Percentiles rank a stretch among this genome's conserved stretches.
Evolutionary conservation across 1,140 invertebrate genomes (phyloP).

Genomic region (Forficula auricularia): DNA sequence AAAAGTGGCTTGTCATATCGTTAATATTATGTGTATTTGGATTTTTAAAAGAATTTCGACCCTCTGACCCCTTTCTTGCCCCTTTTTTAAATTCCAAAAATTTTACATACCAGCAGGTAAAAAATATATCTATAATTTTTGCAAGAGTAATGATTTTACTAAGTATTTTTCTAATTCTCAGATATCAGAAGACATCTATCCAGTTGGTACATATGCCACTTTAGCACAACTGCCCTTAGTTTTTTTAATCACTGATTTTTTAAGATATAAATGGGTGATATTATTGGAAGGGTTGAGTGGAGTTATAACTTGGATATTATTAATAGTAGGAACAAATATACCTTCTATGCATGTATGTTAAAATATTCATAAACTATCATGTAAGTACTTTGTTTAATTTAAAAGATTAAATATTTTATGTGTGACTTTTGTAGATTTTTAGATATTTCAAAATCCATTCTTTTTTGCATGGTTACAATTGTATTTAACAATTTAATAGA

Average conservation of each 20-base stretch:
- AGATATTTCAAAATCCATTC: too few relatives aligned
- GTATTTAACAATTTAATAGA: too few relatives aligned
- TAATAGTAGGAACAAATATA: slow-evolving; percentile 50
- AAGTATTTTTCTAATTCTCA: background rate
- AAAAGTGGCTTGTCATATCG: slow-evolving; percentile 43
- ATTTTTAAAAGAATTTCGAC: slow-evolving; percentile 62
- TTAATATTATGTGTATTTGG: slow-evolving; percentile 55
- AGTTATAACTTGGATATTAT: slow-evolving; percentile 46
- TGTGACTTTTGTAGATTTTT: too few relatives aligned
- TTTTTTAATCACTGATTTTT: slow-evolving; percentile 66
- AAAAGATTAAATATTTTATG: too few relatives aligned
- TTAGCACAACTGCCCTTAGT: slow-evolving; percentile 49
- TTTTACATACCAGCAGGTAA: slow-evolving; percentile 41
- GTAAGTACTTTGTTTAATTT: too few relatives aligned
- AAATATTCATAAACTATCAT: too few relatives aligned
- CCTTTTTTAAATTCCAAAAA: slow-evolving; percentile 55
- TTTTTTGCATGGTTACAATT: too few relatives aligned
- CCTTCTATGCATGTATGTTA: slow-evolving; percentile 34
- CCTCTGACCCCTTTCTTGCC: slow-evolving; percentile 64
- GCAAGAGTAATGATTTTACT: too few relatives aligned
- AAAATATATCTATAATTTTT: too few relatives aligned
- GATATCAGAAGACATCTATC: slow-evolving; percentile 48
- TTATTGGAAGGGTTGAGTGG: slow-evolving; percentile 51
- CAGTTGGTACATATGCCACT: slow-evolving; percentile 63
- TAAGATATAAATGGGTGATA: slow-evolving; percentile 74